A percentile compares a stretch with the other conserved stretches of the same genome.
phyloP scores from a whole-genome alignment of 2,113 vertebrate genomes.

The Danionella cerebrum region DNA sequence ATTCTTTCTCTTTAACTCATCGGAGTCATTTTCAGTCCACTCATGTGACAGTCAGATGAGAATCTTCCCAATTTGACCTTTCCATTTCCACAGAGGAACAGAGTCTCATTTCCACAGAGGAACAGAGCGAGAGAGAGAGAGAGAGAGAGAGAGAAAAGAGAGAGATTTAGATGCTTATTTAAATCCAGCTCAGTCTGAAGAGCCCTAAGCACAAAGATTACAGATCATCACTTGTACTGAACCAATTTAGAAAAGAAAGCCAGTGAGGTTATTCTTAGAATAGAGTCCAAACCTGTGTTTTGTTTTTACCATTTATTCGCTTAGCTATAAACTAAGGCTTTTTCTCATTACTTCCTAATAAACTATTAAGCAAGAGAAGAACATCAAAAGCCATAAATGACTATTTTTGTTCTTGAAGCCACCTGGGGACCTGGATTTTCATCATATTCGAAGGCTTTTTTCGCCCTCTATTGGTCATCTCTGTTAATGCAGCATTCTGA shows the following conservation, averaged over 20 bases:
- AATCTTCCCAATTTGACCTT: background rate
- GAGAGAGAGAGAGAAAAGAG: no score
- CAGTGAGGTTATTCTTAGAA: background rate
- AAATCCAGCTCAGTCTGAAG: background rate
- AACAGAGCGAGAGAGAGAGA: no score
- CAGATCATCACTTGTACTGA: background rate
- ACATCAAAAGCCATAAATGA: background rate
- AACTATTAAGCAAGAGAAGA: no score
- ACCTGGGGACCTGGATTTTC: background rate
- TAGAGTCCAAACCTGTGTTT: background rate
- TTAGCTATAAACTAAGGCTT: background rate
- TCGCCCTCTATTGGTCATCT: background rate
- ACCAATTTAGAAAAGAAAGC: background rate
- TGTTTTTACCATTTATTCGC: background rate
- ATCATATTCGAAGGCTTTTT: background rate
- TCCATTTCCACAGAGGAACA: background rate
- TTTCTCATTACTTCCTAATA: background rate
- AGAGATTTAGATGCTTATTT: background rate
- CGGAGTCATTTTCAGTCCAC: background rate
- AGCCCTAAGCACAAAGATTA: background rate
- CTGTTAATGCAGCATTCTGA: background rate
- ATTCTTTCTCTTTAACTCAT: background rate
- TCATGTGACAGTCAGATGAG: constrained; percentile 3
- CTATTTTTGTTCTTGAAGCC: background rate
- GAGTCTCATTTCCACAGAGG: background rate